Evolutionary conservation across 1,140 invertebrate genomes (phyloP).

Genomic region (Anadara kagoshimensis): DNA sequence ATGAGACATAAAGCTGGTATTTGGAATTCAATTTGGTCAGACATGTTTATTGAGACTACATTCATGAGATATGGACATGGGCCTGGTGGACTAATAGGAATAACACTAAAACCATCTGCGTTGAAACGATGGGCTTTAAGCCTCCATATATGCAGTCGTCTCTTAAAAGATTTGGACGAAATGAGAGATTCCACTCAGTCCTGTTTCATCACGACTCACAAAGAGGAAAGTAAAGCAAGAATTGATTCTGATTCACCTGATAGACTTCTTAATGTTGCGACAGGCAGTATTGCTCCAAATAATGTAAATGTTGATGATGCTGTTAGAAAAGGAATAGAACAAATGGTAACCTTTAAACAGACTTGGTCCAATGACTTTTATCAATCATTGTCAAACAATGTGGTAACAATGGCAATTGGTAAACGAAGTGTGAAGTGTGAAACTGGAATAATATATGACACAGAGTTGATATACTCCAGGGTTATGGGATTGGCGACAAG

Average conservation of each 20-base stretch:
- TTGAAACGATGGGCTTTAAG: slow-evolving; percentile 36
- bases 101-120: slow-evolving; percentile 30
- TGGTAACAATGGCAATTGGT: neutral
- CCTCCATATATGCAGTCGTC: slow-evolving; percentile 29
- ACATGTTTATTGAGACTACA: slow-evolving; percentile 46
- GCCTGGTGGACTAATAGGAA: slow-evolving; percentile 37
- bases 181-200: slow-evolving; percentile 17
- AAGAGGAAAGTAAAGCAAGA: slow-evolving; percentile 18
- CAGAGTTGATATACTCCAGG: neutral
- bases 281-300: slow-evolving; percentile 21
- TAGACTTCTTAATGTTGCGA: slow-evolving; percentile 27
- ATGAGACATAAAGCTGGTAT: slow-evolving; percentile 41
- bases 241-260: slow-evolving; percentile 9
- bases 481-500: slow-evolving; percentile 10
- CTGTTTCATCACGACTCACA: neutral
- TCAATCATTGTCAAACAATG: neutral
- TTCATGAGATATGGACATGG: slow-evolving; percentile 50
- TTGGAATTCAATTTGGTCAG: slow-evolving; percentile 45
- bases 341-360: slow-evolving; percentile 5
- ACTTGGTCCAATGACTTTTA: no score
- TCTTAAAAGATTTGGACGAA: neutral
- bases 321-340: neutral
- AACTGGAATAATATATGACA: no score
- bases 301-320: slow-evolving; percentile 27
- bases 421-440: no score